Percentiles rank a stretch among this genome's conserved stretches.
Evolutionary conservation across 1,140 invertebrate species (phyloP).

Genomic region (Pygmarrhopalites habei): DNA sequence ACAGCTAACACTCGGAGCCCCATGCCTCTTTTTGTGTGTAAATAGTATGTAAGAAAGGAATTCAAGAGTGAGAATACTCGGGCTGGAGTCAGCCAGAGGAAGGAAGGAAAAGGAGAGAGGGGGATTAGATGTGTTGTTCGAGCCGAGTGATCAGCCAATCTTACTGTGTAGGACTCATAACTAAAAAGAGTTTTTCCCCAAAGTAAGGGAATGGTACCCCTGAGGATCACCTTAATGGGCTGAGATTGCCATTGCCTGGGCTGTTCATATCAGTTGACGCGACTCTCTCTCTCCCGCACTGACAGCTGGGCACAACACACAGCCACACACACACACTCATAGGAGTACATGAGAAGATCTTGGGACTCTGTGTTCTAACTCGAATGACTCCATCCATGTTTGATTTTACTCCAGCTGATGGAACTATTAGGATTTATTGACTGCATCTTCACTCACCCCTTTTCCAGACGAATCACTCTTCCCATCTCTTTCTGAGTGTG

Average conservation of each 20-base stretch:
- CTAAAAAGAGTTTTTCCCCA: slow-evolving; percentile 21
- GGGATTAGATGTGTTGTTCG: slow-evolving; percentile 22
- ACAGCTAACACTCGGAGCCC: too few species aligned
- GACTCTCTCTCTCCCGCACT: slow-evolving; percentile 26
- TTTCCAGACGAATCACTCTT: too few species aligned
- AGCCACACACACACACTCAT: not conserved
- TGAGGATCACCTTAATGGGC: slow-evolving; percentile 32
- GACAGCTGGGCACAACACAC: slow-evolving; percentile 24
- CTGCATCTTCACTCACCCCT: slow-evolving; percentile 16
- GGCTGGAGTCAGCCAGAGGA: slow-evolving; percentile 3
- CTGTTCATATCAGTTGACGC: slow-evolving; percentile 26
- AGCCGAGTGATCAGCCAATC: slow-evolving; percentile 26
- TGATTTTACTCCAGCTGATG: slow-evolving; percentile 29
- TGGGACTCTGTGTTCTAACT: too few species aligned
- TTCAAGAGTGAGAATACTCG: too few species aligned
- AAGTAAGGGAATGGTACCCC: slow-evolving; percentile 31
- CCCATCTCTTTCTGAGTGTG: too few species aligned
- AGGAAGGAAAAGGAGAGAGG: slow-evolving; percentile 13
- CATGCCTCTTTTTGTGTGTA: too few species aligned
- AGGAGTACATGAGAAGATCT: too few species aligned
- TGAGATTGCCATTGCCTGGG: slow-evolving; percentile 25
- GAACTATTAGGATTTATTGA: slow-evolving; percentile 37
- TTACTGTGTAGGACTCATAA: slow-evolving; percentile 5
- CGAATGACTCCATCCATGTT: too few species aligned
- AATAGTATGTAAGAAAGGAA: too few species aligned